Percentiles rank a stretch among this genome's conserved stretches.
phyloP scores from a whole-genome alignment of 2,797 vertebrate genomes.

The Pyrocephalus nanus region DNA sequence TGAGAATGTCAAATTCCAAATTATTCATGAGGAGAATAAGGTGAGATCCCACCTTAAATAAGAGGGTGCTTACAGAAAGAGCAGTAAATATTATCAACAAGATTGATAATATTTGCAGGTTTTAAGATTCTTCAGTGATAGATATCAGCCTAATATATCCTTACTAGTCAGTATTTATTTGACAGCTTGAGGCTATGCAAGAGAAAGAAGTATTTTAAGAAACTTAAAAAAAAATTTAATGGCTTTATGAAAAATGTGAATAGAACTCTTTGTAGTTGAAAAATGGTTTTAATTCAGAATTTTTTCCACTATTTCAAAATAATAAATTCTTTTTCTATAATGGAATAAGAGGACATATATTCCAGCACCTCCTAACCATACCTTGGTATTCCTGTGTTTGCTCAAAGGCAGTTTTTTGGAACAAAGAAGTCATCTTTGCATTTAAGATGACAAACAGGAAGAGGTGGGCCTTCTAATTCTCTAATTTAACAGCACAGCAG shows the following conservation, averaged over 20 bases:
- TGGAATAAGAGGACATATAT: background rate
- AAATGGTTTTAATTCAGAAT: background rate
- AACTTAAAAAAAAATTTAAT: background rate
- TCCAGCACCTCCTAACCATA: background rate
- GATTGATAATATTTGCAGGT: background rate
- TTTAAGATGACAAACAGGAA: background rate
- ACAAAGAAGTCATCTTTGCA: background rate
- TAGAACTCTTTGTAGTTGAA: background rate
- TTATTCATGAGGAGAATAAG: constrained; percentile 80
- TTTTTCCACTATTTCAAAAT: background rate
- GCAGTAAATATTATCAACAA: background rate
- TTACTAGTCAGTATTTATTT: background rate
- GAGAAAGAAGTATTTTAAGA: background rate
- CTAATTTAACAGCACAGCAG: background rate
- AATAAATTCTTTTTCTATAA: background rate
- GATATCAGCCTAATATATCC: background rate
- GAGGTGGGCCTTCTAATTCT: background rate
- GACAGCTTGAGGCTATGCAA: background rate
- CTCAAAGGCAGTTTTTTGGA: background rate
- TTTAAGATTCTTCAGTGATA: background rate
- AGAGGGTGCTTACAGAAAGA: background rate
- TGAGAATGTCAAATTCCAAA: constrained; percentile 77
- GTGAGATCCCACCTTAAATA: constrained; percentile 67
- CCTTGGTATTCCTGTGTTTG: background rate
- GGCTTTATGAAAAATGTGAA: background rate